Base-by-base conservation (phyloP, 2,797 vertebrate genomes). In the Sciaenops ocellatus region DNA sequence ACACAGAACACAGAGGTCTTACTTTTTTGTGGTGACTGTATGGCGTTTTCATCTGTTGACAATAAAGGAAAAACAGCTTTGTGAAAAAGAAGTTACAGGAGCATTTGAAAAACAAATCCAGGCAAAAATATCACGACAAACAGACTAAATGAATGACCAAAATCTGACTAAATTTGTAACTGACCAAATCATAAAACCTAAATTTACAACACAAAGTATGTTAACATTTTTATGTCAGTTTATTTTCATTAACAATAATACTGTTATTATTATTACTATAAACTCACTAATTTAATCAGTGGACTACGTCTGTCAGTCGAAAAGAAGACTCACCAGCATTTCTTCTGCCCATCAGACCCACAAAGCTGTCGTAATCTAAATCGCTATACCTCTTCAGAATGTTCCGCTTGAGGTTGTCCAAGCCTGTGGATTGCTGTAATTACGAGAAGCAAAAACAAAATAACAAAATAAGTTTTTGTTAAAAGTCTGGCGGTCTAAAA, bases 351-450 rank as follows among this genome's bases (percentile, higher is more conserved):
- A 97, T 96, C 82, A 96, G 85, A 72, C 95, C 96, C 55, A 98
- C 96, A 88, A 98, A 94, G 79, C 95, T 97, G 90, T 98, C 96
- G 79, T 97, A 97, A 83, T 97, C 96, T 89, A 96, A 90, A 82
- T 97, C 95, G 50, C 93, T 95, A 57, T 96, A 96, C 69, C 95
- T 90, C 91, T 95, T 96, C 69, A 96, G 87, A 82, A 96, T 83
- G 20, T 92, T 95, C 2, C 92, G 91, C 73, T 96, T 94, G 18
- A 96, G 76, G 47, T 87, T 93, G 34, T 93, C 93, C 69, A 94
- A 87, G 74, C 90, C 92, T 30, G 42, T 70, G 50, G 82, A 87
- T 78, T 95, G 94, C 94, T 95, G 89, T 7, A 77, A 73, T 20
- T 57, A 61, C 1, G 16, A 79, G 11, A 80, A 59, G 8, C 20